Percentiles rank a stretch among this genome's conserved stretches.
These are phyloP conservation scores for Priocnemis perturbator DNA, from an alignment of 2,888 invertebrate species.

Conservation along the genomic window DNA sequence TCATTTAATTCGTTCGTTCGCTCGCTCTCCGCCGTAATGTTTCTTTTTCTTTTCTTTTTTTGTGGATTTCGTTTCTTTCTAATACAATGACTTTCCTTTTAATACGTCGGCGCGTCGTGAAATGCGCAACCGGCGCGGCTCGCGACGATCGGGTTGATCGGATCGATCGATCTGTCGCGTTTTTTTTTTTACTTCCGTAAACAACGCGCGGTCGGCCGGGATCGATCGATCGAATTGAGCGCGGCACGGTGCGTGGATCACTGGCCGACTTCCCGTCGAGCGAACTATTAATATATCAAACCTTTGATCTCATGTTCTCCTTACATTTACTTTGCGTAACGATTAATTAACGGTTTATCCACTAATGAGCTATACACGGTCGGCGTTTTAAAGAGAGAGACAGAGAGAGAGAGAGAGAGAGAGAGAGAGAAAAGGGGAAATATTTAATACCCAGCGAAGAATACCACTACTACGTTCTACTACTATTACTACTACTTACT, in stretches of 20 bases:
- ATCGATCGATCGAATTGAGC: too few species aligned
- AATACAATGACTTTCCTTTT: too few species aligned
- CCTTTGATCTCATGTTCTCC: conserved; percentile 72
- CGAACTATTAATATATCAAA: conserved; percentile 55
- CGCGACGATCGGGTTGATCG: neutral
- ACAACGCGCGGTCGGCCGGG: neutral
- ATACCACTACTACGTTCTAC: neutral
- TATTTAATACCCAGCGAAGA: too few species aligned
- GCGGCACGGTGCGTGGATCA: neutral
- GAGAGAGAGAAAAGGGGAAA: neutral
- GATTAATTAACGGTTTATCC: conserved; percentile 50
- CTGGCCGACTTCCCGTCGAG: conserved; percentile 14
- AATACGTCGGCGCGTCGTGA: too few species aligned
- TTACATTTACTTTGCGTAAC: conserved; percentile 52
- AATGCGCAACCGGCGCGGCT: too few species aligned
- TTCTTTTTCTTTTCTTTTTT: too few species aligned
- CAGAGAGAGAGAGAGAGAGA: conserved; percentile 9
- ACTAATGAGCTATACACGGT: neutral
- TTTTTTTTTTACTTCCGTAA: neutral
- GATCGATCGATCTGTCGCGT: neutral
- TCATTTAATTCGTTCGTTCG: too few species aligned
- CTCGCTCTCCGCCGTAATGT: too few species aligned
- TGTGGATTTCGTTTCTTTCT: too few species aligned
- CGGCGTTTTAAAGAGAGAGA: conserved; percentile 2
- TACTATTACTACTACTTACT: neutral